phyloP scores from a whole-genome alignment of 53 echinoderm and acorn worm genomes.

The Paelopatides confundens region DNA sequence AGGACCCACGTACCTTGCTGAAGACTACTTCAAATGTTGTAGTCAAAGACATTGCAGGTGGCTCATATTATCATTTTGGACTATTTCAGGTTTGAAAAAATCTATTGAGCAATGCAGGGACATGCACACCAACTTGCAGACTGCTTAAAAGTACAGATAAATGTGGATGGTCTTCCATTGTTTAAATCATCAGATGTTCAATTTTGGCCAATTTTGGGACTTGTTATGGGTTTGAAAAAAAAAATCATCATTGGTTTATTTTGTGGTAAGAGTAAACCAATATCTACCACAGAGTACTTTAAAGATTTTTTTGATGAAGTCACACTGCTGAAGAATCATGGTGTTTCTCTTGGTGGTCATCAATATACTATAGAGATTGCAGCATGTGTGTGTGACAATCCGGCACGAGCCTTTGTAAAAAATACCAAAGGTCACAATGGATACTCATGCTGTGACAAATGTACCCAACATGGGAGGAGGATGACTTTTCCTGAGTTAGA shows the following conservation, averaged over 20 bases:
- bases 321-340: background rate
- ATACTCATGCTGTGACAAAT: slow-evolving; percentile 59
- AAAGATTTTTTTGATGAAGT: background rate
- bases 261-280: background rate
- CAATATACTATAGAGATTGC: slow-evolving; percentile 23
- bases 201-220: slow-evolving; percentile 71
- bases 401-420: slow-evolving; percentile 52
- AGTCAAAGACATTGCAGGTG: slow-evolving; percentile 59
- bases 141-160: slow-evolving; percentile 33
- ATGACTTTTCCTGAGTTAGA: slow-evolving; percentile 1
- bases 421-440: slow-evolving; percentile 56
- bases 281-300: background rate
- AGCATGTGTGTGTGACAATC: slow-evolving; percentile 63
- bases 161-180: slow-evolving; percentile 70
- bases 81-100: slow-evolving; percentile 14
- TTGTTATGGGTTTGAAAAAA: background rate
- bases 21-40: slow-evolving; percentile 20
- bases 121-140: background rate
- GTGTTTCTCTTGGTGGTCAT: slow-evolving; percentile 1
- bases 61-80: slow-evolving; percentile 71
- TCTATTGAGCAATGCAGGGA: background rate
- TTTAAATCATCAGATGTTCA: slow-evolving; percentile 42
- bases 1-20: slow-evolving; percentile 65
- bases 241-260: background rate
- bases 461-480: slow-evolving; percentile 39